These are phyloP conservation scores for Coptodon bakossiorum DNA, from an alignment of 2,113 vertebrate species.

Conservation along the genomic window DNA sequence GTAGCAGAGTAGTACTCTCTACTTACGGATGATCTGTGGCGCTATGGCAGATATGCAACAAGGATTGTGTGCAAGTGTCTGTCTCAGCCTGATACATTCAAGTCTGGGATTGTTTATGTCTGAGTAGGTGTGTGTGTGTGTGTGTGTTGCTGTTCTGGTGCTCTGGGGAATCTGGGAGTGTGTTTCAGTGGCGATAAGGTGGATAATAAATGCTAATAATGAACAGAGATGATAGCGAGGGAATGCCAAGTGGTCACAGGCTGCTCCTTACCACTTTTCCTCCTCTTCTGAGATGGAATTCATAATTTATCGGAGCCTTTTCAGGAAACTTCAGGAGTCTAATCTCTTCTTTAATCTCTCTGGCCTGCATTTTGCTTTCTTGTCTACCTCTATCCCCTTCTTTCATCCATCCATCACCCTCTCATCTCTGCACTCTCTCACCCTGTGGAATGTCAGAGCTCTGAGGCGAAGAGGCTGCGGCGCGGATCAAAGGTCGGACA, in stretches of 20 bases:
- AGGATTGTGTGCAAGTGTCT: neutral
- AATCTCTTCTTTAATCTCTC: conserved; percentile 68
- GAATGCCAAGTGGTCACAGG: conserved; percentile 15
- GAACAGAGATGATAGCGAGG: neutral
- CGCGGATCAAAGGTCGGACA: conserved; percentile 60
- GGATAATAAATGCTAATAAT: conserved; percentile 37
- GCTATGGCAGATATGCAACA: neutral
- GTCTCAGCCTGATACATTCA: neutral
- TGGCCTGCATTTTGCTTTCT: conserved; percentile 55
- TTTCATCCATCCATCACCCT: conserved; percentile 62
- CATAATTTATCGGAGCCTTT: conserved; percentile 57
- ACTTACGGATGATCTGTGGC: conserved; percentile 24
- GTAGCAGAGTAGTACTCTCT: neutral
- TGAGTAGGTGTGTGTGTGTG: neutral
- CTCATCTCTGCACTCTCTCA: conserved; percentile 61
- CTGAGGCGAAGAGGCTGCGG: conserved; percentile 19
- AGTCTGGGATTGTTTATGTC: neutral
- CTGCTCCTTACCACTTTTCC: neutral
- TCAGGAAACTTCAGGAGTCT: conserved; percentile 45
- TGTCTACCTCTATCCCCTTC: conserved; percentile 51
- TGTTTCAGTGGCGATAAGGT: conserved; percentile 32
- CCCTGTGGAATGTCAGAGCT: conserved; percentile 67
- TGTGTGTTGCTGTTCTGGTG: neutral
- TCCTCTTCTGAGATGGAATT: conserved; percentile 32
- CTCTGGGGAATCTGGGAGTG: conserved; percentile 45